Conservation (phyloP, 2,113 vertebrate genomes). For the Siphamia tubifer region DNA sequence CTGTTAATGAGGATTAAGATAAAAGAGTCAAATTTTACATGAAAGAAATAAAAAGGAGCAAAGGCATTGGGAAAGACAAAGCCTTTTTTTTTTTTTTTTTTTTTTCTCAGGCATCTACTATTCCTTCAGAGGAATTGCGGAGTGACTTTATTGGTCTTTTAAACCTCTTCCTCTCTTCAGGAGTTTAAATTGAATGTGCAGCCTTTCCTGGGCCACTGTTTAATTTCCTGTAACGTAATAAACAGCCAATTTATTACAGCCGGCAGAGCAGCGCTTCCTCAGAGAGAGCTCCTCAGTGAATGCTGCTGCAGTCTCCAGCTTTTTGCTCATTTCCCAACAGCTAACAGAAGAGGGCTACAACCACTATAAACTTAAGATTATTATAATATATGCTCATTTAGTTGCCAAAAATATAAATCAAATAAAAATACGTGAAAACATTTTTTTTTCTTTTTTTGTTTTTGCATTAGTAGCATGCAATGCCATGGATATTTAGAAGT, state of each 20-base stretch:
- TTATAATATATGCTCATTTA: constrained; percentile 34
- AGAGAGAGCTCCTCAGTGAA: constrained; percentile 40
- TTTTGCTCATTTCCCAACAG: constrained; percentile 50
- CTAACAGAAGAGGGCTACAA: constrained; percentile 27
- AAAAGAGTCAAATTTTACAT: constrained; percentile 49
- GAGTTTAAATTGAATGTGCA: constrained; percentile 64
- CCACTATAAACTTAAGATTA: constrained; percentile 18
- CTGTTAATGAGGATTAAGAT: constrained; percentile 58
- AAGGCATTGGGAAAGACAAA: constrained; percentile 20
- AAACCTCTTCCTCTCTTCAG: constrained; percentile 52
- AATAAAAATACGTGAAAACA: constrained; percentile 6
- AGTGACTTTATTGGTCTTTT: constrained; percentile 62
- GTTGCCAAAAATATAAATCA: constrained; percentile 36
- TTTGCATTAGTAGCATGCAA: neutral
- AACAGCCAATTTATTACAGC: constrained; percentile 75
- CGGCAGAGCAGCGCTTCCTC: constrained; percentile 54
- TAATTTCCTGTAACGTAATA: constrained; percentile 78
- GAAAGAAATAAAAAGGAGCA: constrained; percentile 22
- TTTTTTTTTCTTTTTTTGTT: neutral
- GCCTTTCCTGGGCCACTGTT: constrained; percentile 65
- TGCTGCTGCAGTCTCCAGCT: constrained; percentile 31
- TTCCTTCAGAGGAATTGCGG: constrained; percentile 32
- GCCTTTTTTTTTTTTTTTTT: constrained; percentile 19
- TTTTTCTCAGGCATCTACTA: constrained; percentile 27
- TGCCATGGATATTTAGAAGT: neutral